Conservation (phyloP, 2,888 invertebrate genomes). For the Drosophila rellima region DNA sequence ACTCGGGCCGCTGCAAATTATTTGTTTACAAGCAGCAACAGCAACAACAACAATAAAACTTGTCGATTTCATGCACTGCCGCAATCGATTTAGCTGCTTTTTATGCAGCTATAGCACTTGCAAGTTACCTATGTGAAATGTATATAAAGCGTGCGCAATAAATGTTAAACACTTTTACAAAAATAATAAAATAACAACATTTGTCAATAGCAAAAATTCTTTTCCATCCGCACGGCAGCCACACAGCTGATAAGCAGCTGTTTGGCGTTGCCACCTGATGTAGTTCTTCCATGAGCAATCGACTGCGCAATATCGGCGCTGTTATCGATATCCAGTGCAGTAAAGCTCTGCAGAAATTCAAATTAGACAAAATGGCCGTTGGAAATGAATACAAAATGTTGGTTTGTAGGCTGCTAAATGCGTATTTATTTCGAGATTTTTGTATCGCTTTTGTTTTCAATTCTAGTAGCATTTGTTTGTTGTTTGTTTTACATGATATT, state of each 20-base stretch:
- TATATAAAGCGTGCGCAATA: slow-evolving; percentile 2
- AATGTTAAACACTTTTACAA: slow-evolving; percentile 38
- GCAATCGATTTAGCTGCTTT: slow-evolving; percentile 11
- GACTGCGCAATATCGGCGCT: background rate
- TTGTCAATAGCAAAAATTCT: slow-evolving; percentile 50
- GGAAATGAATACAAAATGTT: slow-evolving; percentile 31
- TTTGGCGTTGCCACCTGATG: slow-evolving; percentile 46
- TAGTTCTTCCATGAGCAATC: background rate
- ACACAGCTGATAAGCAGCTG: slow-evolving; percentile 61
- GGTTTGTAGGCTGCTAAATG: slow-evolving; percentile 80
- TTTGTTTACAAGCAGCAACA: slow-evolving; percentile 69
- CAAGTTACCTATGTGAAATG: background rate
- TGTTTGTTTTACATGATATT: slow-evolving; percentile 78
- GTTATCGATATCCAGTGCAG: slow-evolving; percentile 37
- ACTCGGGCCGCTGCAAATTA: slow-evolving; percentile 29
- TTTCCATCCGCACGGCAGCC: slow-evolving; percentile 37
- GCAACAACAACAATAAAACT: slow-evolving; percentile 35
- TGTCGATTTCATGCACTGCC: slow-evolving; percentile 19
- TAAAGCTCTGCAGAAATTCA: background rate
- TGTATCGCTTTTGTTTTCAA: slow-evolving; percentile 76
- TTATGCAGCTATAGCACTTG: slow-evolving; percentile 1
- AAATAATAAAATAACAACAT: slow-evolving; percentile 52
- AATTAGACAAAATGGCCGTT: background rate
- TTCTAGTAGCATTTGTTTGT: slow-evolving; percentile 84
- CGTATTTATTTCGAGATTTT: slow-evolving; percentile 80